Conservation (phyloP, 2,888 invertebrate genomes). For the Dascillus cervinus region DNA sequence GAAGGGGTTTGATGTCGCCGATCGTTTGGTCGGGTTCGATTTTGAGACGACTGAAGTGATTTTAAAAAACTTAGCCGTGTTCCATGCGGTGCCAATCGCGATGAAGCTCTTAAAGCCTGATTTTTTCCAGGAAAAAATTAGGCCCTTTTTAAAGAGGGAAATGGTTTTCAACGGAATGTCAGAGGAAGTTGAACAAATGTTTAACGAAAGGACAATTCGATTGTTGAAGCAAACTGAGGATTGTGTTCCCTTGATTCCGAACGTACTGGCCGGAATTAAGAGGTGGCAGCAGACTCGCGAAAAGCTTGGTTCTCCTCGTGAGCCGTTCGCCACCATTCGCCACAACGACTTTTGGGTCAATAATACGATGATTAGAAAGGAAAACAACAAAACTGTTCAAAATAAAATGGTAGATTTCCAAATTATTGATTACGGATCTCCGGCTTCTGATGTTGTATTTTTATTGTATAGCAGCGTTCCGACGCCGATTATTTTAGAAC, state of each 20-base stretch:
- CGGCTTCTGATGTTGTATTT: constrained; percentile 47
- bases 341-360: constrained; percentile 54
- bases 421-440: constrained; percentile 43
- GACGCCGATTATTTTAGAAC: constrained; percentile 32
- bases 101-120: constrained; percentile 41
- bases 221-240: constrained; percentile 10
- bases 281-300: constrained; percentile 11
- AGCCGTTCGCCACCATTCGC: constrained; percentile 45
- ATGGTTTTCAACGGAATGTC: constrained; percentile 8
- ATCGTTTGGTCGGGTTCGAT: constrained; percentile 44
- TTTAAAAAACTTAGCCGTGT: constrained; percentile 43
- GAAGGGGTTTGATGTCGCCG: constrained; percentile 40
- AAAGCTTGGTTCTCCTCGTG: constrained; percentile 28
- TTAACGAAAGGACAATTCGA: constrained; percentile 10
- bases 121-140: constrained; percentile 33
- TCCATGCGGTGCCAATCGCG: constrained; percentile 48
- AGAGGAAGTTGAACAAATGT: constrained; percentile 9
- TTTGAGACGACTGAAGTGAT: constrained; percentile 40
- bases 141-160: constrained; percentile 30
- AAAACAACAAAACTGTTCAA: constrained; percentile 22
- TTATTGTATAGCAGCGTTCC: constrained; percentile 46
- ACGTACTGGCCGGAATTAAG: constrained; percentile 10
- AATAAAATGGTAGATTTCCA: constrained; percentile 51
- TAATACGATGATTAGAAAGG: constrained; percentile 47
- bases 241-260: constrained; percentile 11